These are phyloP conservation scores for Trachymyrmex septentrionalis DNA, from an alignment of 1,140 invertebrate genomes.

Conservation along the genomic window DNA sequence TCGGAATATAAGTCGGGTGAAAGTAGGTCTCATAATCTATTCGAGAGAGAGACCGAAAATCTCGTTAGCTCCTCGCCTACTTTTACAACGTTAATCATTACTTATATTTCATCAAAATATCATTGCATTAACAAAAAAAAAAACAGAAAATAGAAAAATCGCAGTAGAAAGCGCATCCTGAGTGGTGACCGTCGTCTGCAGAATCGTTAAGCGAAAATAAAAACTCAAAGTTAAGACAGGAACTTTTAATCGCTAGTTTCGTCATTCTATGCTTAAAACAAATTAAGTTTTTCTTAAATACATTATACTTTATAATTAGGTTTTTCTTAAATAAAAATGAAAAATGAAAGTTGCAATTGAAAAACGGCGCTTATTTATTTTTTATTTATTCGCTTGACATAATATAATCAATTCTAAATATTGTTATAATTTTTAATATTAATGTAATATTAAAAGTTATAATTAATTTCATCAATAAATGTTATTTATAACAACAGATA, in stretches of 20 bases:
- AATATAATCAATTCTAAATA: background rate
- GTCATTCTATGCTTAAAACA: too few species aligned
- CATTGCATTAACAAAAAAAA: background rate
- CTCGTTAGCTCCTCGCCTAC: conserved; percentile 16
- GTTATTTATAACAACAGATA: too few species aligned
- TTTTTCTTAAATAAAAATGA: background rate
- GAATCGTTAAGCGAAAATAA: background rate
- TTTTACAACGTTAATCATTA: conserved; percentile 16
- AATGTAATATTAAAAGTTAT: background rate
- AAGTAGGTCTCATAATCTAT: conserved; percentile 24
- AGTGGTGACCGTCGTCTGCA: background rate
- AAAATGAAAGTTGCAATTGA: background rate
- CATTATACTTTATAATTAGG: background rate
- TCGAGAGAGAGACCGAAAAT: conserved; percentile 18
- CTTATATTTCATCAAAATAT: background rate
- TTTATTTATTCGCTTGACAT: background rate
- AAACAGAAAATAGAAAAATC: background rate
- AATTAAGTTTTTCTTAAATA: background rate
- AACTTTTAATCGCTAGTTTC: too few species aligned
- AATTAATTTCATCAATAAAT: background rate
- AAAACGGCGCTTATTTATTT: background rate
- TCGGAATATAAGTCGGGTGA: background rate
- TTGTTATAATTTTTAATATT: background rate
- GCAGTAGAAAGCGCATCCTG: background rate
- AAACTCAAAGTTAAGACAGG: background rate